Evolutionary conservation across 2,113 vertebrate species (phyloP).

Genomic region (Lampris megalopsis): DNA sequence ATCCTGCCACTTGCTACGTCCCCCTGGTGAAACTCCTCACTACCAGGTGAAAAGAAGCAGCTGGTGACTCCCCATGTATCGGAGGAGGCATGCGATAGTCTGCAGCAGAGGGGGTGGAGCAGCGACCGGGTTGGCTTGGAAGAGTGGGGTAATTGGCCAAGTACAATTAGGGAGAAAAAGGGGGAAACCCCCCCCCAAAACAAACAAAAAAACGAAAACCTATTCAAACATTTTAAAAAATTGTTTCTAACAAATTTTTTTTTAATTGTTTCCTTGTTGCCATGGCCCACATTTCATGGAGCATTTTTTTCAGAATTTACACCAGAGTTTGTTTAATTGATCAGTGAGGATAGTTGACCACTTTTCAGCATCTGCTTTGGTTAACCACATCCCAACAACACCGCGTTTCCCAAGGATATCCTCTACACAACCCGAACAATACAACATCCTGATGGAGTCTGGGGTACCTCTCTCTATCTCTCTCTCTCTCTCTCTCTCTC

Average conservation of each 20-base stretch:
- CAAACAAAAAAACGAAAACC: neutral
- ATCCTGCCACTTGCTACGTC: too few species aligned
- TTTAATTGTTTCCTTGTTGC: slow-evolving; percentile 9
- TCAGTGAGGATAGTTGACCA: slow-evolving; percentile 45
- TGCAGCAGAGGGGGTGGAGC: too few species aligned
- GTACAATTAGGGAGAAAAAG: too few species aligned
- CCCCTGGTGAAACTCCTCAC: too few species aligned
- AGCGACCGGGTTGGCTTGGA: too few species aligned
- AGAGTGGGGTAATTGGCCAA: too few species aligned
- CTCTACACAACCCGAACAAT: slow-evolving; percentile 63
- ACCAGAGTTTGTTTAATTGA: slow-evolving; percentile 55
- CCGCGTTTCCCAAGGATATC: slow-evolving; percentile 75
- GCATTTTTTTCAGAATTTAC: slow-evolving; percentile 33
- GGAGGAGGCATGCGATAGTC: too few species aligned
- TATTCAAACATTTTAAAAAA: slow-evolving; percentile 6
- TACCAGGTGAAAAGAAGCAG: too few species aligned
- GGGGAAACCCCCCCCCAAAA: too few species aligned
- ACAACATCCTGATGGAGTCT: slow-evolving; percentile 50
- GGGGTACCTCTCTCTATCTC: slow-evolving; percentile 13
- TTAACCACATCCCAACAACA: slow-evolving; percentile 60
- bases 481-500: neutral
- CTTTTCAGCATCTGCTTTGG: slow-evolving; percentile 37
- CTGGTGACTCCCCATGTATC: too few species aligned
- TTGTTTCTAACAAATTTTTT: slow-evolving; percentile 15
- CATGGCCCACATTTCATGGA: slow-evolving; percentile 53